Conservation (phyloP, 2,888 invertebrate species). For the Melitaea athalia region DNA sequence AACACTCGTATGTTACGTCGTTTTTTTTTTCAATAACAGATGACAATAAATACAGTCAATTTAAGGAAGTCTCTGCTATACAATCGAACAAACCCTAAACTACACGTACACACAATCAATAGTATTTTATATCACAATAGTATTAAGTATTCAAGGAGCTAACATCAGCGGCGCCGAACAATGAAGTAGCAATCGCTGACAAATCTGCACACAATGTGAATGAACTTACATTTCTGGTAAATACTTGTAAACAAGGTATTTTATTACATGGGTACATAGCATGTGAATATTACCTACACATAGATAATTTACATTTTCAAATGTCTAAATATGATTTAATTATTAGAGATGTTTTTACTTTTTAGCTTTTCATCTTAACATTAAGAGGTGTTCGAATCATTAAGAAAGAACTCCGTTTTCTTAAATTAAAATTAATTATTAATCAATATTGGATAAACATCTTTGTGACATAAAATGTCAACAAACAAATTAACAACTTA, state of each 20-base stretch:
- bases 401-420: no score
- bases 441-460: no score
- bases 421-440: no score
- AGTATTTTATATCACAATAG: slow-evolving; percentile 28
- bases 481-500: no score
- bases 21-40: slow-evolving; percentile 13
- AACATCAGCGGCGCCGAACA: slow-evolving; percentile 42
- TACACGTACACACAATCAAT: slow-evolving; percentile 21
- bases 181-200: slow-evolving; percentile 50
- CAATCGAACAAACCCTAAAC: slow-evolving; percentile 33
- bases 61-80: slow-evolving; percentile 21
- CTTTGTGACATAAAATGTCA: no score
- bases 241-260: slow-evolving; percentile 2
- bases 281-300: no score
- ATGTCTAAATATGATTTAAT: no score
- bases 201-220: slow-evolving; percentile 41
- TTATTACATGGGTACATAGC: background rate
- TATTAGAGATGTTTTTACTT: no score
- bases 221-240: slow-evolving; percentile 9
- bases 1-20: background rate
- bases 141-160: slow-evolving; percentile 33
- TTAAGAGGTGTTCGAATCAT: no score
- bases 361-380: no score
- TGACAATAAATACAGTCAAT: background rate
- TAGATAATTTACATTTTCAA: no score